These are phyloP conservation scores for Leistus spinibarbis DNA, from an alignment of 2,888 invertebrate species.

Conservation along the genomic window DNA sequence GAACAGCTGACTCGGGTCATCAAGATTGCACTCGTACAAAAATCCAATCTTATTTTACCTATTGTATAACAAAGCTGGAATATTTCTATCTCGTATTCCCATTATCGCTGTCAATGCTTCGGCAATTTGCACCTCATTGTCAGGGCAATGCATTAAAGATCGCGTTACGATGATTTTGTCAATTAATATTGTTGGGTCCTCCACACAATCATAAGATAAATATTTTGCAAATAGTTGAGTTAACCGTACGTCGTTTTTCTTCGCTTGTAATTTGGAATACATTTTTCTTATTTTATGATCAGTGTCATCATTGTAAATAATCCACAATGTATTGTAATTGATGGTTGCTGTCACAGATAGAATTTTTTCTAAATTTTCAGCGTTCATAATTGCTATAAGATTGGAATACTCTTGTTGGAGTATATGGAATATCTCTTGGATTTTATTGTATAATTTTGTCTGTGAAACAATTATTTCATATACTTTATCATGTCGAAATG, in stretches of 20 bases:
- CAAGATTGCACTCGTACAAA: no score
- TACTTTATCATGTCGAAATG: conserved; percentile 34
- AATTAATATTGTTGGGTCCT: conserved; percentile 43
- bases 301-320: conserved; percentile 42
- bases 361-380: conserved; percentile 44
- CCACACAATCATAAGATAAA: conserved; percentile 46
- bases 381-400: conserved; percentile 46
- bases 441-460: conserved; percentile 52
- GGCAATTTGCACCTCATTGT: conserved; percentile 52
- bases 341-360: conserved; percentile 41
- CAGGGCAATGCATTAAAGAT: conserved; percentile 48
- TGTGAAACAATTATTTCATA: conserved; percentile 46
- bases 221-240: conserved; percentile 50
- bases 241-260: conserved; percentile 42
- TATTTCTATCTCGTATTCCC: conserved; percentile 46
- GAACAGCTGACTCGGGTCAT: no score
- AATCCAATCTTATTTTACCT: conserved; percentile 39
- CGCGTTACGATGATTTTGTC: conserved; percentile 48
- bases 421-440: conserved; percentile 40
- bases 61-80: conserved; percentile 46
- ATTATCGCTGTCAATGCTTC: conserved; percentile 50
- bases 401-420: conserved; percentile 49
- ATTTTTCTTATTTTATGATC: conserved; percentile 10
- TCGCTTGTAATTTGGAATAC: conserved; percentile 20
- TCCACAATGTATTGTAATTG: conserved; percentile 44